These are phyloP conservation scores for Drosophila neoperkinsi DNA, from an alignment of 2,888 invertebrate genomes.

Conservation along the genomic window DNA sequence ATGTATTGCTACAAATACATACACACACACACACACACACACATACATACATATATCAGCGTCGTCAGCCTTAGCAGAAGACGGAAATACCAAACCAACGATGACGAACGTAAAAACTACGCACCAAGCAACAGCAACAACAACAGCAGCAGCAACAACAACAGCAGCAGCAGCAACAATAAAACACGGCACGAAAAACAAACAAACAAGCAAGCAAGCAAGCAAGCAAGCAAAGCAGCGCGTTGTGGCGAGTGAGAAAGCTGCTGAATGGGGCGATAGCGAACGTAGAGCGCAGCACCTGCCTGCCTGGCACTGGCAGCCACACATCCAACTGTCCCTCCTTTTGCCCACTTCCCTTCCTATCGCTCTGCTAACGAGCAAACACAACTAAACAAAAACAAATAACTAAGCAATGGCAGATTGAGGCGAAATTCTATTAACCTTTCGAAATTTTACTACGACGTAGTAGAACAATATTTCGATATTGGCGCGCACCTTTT, in stretches of 20 bases:
- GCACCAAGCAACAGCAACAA: slow-evolving; percentile 69
- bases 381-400: slow-evolving; percentile 81
- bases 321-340: slow-evolving; percentile 7
- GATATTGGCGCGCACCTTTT: slow-evolving; percentile 63
- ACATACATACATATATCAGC: slow-evolving; percentile 8
- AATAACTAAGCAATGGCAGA: slow-evolving; percentile 63
- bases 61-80: slow-evolving; percentile 63
- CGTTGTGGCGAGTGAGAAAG: slow-evolving; percentile 31
- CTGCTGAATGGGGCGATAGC: slow-evolving; percentile 41
- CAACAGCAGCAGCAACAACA: slow-evolving; percentile 49
- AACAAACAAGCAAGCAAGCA: slow-evolving; percentile 76
- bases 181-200: slow-evolving; percentile 80
- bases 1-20: no score
- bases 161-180: slow-evolving; percentile 56
- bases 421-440: slow-evolving; percentile 60
- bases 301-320: slow-evolving; percentile 58
- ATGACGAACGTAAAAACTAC: slow-evolving; percentile 81
- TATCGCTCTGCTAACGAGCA: slow-evolving; percentile 68
- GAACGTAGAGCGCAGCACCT: slow-evolving; percentile 62
- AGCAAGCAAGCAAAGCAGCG: slow-evolving; percentile 25
- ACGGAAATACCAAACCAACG: slow-evolving; percentile 79
- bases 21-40: not conserved
- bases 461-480: slow-evolving; percentile 69
- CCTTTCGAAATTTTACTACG: slow-evolving; percentile 74
- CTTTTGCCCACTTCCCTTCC: not conserved